phyloP scores from a whole-genome alignment of 2,113 vertebrate species.

The Mus musculus region GRCm39 chr1:192864001-192864500 shows the following conservation, averaged over 20 bases:
- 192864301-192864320: constrained; percentile 69
- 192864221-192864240: constrained; percentile 88
- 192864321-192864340: constrained; percentile 76
- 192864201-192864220: constrained; percentile 81
- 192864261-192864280: constrained; percentile 79
- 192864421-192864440: not conserved
- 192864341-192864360: not conserved
- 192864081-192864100: not conserved
- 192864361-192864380: not conserved
- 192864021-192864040: not conserved
- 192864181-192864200: constrained; percentile 81
- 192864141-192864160: not conserved
- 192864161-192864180: not conserved
- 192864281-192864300: constrained; percentile 72
- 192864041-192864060: not conserved
- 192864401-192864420: not conserved
- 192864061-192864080: constrained; percentile 34
- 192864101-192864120: not conserved
- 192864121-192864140: not conserved
- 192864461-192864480: not conserved
- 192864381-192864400: not conserved
- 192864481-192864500: not conserved
- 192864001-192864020: not conserved
- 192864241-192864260: constrained; percentile 82
- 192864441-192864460: not conserved